These are phyloP conservation scores for Ochotona curzoniae DNA, from an alignment of 2,113 vertebrate species.

Conservation along the genomic window DNA sequence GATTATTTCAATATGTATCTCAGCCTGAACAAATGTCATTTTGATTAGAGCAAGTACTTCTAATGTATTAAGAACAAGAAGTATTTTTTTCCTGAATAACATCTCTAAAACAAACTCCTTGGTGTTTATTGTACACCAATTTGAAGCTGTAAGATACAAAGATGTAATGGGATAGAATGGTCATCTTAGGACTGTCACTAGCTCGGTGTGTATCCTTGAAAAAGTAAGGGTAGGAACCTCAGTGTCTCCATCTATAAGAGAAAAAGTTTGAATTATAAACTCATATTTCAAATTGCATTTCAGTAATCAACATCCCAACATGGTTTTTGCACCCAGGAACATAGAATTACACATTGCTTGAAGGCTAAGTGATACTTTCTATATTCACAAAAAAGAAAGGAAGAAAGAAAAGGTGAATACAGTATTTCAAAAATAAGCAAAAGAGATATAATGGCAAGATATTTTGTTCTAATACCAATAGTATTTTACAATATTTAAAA, in stretches of 20 bases:
- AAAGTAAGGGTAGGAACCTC: not conserved
- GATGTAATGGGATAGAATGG: not conserved
- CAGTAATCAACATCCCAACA: not conserved
- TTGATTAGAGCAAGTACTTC: not conserved
- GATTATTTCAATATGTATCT: not conserved
- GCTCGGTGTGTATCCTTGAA: not conserved
- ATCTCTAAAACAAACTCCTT: not conserved
- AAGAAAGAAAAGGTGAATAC: not conserved
- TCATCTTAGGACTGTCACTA: not conserved
- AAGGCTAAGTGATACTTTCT: not conserved
- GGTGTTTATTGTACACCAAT: not conserved
- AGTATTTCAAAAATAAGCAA: not conserved
- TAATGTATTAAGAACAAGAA: not conserved
- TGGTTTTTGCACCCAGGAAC: not conserved
- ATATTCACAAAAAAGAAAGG: not conserved
- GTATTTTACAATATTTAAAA: not conserved
- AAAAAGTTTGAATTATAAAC: not conserved
- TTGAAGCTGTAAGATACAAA: not conserved
- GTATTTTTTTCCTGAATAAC: not conserved
- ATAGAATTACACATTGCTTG: not conserved
- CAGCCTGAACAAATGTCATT: conserved; percentile 22
- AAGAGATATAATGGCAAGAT: not conserved
- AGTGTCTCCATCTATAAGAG: not conserved
- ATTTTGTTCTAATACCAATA: not conserved
- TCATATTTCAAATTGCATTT: not conserved